These are phyloP conservation scores for Micromesistius poutassou DNA, from an alignment of 2,797 vertebrate genomes.

Conservation along the genomic window DNA sequence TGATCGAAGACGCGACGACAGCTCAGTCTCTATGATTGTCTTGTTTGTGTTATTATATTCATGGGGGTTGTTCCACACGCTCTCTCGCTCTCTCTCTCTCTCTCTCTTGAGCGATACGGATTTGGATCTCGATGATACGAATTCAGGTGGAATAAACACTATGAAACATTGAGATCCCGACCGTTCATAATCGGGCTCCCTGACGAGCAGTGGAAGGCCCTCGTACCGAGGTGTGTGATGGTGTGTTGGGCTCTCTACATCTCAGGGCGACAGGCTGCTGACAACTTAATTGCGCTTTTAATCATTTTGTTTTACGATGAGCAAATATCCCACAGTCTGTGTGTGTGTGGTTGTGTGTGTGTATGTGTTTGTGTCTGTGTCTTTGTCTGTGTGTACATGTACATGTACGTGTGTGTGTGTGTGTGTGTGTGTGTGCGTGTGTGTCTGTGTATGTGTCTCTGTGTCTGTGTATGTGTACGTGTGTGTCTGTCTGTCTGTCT, in stretches of 20 bases:
- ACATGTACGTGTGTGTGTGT: neutral
- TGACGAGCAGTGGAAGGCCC: neutral
- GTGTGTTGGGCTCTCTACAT: neutral
- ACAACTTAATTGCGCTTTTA: neutral
- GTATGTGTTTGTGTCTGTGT: no score
- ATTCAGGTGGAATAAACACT: neutral
- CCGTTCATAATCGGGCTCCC: neutral
- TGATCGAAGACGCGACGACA: neutral
- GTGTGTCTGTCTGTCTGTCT: neutral
- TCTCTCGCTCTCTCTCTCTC: no score
- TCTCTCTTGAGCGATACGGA: no score
- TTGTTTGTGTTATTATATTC: no score
- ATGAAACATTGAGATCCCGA: neutral
- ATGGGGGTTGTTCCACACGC: no score
- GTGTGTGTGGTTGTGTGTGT: neutral
- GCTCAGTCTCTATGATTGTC: no score
- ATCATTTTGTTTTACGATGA: neutral
- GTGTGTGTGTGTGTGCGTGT: neutral
- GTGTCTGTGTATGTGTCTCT: neutral
- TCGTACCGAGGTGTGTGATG: neutral
- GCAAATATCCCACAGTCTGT: neutral
- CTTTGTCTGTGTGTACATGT: no score
- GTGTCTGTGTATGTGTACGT: neutral
- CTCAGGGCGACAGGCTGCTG: neutral
- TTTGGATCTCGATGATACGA: no score